Evolutionary conservation across 2,888 invertebrate species (phyloP).

Genomic region (Psococerastis gibbosa): DNA sequence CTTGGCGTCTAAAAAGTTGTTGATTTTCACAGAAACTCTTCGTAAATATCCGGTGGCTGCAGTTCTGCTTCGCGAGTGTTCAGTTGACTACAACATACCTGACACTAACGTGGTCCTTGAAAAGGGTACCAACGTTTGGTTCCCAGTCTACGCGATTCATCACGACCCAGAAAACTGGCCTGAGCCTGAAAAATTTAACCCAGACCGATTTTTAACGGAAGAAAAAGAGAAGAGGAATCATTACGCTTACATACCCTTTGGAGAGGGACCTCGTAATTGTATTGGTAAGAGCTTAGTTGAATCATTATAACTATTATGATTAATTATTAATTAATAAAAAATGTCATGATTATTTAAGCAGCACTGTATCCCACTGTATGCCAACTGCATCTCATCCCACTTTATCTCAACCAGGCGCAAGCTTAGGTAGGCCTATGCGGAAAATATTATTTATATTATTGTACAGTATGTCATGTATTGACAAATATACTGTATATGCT

Average conservation of each 20-base stretch:
- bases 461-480: too few species aligned
- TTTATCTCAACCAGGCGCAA: too few species aligned
- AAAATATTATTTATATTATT: too few species aligned
- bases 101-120: slow-evolving; percentile 24
- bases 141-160: slow-evolving; percentile 27
- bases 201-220: slow-evolving; percentile 28
- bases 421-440: too few species aligned
- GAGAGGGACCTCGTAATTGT: slow-evolving; percentile 28
- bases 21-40: slow-evolving; percentile 28
- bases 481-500: too few species aligned
- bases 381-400: too few species aligned
- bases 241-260: slow-evolving; percentile 27
- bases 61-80: slow-evolving; percentile 24
- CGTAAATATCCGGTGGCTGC: slow-evolving; percentile 29
- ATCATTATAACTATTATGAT: too few species aligned
- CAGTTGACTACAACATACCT: slow-evolving; percentile 24
- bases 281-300: slow-evolving; percentile 28
- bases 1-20: too few species aligned
- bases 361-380: too few species aligned
- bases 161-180: slow-evolving; percentile 27
- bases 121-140: slow-evolving; percentile 23
- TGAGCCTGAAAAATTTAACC: slow-evolving; percentile 29
- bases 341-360: too few species aligned
- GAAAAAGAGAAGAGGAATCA: slow-evolving; percentile 22
- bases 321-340: too few species aligned